Base-by-base conservation (phyloP, 1,140 invertebrate species). In the Pseudomyrmex pallidus region DNA sequence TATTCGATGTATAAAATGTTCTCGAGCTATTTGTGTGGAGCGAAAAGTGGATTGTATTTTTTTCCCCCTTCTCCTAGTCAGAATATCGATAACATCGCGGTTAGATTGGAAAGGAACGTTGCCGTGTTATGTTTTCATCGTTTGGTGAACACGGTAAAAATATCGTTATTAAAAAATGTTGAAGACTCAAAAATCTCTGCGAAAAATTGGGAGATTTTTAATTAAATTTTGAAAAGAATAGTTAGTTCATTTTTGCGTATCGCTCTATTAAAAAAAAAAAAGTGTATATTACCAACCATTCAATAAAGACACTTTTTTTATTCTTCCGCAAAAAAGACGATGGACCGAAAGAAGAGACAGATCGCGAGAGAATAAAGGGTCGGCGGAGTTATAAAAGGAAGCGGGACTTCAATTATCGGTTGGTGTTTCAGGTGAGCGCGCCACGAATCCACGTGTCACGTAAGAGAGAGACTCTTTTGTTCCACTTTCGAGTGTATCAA, bases 401-500 rank as follows among this genome's bases (percentile, higher is more conserved):
- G 35, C 35, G 5, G 2, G 62, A 46, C 5, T 12, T 12, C 25
- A 73, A 80, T 80, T 54, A 73, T 85, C 74, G 25, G 67, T 20
- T 25, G 35, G 13, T 59, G 22, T 22, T 56, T 20, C 15, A 68
- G n/a, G 20, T 52, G 56, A 52, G 62, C 50, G 62, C 50, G 9
- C 35, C 59, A 83, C 78, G 54, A 83, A 77, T 85, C 46, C 25
- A 74, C 46, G 77, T 50, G 61, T 74, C 74, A 84, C 66, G 57
- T 68, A 83, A 35, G 35, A 35, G 17, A 52, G 13, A 61, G 68
- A 86, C 85, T 89, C 91, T 92, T 92, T 91, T 91, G 89, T 92
- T 91, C 88, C 90, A 91, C 87, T 92, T 93, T 92, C 85, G 85
- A 89, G 89, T 90, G 89, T 90, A 88, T 88, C 87, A 86, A 89